A percentile compares a stretch with the other conserved stretches of the same genome.
phyloP scores from a whole-genome alignment of 2,888 invertebrate species.

The Polydrusus cervinus region DNA sequence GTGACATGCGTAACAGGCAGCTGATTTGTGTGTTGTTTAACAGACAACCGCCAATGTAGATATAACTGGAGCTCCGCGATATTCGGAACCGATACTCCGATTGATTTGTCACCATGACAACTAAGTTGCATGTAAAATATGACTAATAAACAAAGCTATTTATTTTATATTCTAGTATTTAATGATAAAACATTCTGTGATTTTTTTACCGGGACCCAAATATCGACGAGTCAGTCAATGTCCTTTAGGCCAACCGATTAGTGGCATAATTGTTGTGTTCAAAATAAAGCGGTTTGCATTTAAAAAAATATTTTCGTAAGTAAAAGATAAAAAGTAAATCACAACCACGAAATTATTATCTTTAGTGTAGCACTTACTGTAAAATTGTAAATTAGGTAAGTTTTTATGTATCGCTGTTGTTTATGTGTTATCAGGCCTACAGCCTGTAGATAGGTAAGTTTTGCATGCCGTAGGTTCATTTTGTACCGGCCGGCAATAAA shows the following conservation, averaged over 20 bases:
- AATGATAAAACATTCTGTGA: conserved; percentile 64
- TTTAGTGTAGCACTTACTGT: too few species aligned
- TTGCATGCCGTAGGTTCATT: too few species aligned
- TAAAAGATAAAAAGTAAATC: too few species aligned
- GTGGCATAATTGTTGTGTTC: neutral
- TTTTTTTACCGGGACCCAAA: conserved; percentile 37
- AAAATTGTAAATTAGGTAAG: too few species aligned
- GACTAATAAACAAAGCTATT: conserved; percentile 65
- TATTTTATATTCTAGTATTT: conserved; percentile 60
- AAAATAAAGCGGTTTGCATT: neutral
- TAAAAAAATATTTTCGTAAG: neutral
- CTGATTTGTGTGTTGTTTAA: conserved; percentile 31
- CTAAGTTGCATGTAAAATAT: conserved; percentile 62
- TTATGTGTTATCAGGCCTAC: too few species aligned
- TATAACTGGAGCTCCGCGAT: conserved; percentile 31
- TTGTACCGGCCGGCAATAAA: too few species aligned
- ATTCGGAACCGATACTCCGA: conserved; percentile 16
- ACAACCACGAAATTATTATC: too few species aligned
- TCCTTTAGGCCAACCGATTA: conserved; percentile 32
- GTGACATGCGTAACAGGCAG: conserved; percentile 28
- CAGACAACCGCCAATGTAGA: conserved; percentile 25
- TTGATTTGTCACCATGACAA: conserved; percentile 64
- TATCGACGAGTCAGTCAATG: conserved; percentile 37
- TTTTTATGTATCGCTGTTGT: too few species aligned
- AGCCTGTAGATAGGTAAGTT: too few species aligned